Evolutionary conservation across 1,140 invertebrate species (phyloP).

Genomic region (Onthophagus taurus): DNA sequence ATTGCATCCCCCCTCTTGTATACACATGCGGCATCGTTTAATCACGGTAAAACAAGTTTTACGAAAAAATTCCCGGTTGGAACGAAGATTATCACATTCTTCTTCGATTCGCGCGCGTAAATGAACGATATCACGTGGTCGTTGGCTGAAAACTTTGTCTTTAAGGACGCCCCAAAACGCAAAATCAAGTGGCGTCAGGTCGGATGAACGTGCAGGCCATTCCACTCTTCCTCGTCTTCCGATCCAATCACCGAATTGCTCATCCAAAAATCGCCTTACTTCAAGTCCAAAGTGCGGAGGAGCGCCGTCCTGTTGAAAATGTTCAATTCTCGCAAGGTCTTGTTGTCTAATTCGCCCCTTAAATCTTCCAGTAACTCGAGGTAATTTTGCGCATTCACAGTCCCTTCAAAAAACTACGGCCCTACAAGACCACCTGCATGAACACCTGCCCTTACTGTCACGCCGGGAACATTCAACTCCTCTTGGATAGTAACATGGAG

Average conservation of each 20-base stretch:
- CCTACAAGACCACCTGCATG: constrained; percentile 1
- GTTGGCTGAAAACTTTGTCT: constrained; percentile 13
- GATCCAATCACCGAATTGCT: constrained; percentile 13
- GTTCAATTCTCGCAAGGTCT: background rate
- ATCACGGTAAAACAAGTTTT: constrained; percentile 12
- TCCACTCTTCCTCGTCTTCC: constrained; percentile 8
- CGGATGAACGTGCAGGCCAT: constrained; percentile 10
- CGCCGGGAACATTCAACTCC: constrained; percentile 8
- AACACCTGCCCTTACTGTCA: constrained; percentile 1
- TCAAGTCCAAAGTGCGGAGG: constrained; percentile 9
- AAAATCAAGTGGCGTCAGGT: constrained; percentile 13
- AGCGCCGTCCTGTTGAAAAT: constrained; percentile 11
- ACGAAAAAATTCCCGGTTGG: constrained; percentile 6
- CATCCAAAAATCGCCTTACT: constrained; percentile 10
- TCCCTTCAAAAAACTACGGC: constrained; percentile 3
- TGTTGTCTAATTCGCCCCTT: background rate
- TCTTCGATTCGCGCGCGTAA: constrained; percentile 13
- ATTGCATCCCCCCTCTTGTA: constrained; percentile 13
- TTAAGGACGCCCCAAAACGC: constrained; percentile 12
- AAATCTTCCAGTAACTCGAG: background rate
- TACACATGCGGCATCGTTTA: constrained; percentile 12
- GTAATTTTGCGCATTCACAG: constrained; percentile 1
- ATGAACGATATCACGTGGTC: constrained; percentile 9
- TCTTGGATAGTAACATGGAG: constrained; percentile 9
- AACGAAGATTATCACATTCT: constrained; percentile 12